Evolutionary conservation across 2,888 invertebrate genomes (phyloP).

Genomic region (Melinopterus prodromus): DNA sequence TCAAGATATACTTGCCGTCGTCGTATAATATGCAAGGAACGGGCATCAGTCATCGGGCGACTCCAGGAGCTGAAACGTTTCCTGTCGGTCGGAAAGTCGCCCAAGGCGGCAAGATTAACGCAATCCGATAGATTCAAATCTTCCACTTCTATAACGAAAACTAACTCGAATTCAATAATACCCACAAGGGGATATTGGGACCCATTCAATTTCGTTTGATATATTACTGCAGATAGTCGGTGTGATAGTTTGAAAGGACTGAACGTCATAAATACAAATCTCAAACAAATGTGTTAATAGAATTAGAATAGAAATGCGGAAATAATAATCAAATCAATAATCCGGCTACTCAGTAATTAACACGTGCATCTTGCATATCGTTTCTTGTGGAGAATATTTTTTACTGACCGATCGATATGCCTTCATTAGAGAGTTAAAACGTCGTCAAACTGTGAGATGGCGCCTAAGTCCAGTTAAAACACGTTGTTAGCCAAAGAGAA

Average conservation of each 20-base stretch:
- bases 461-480: too few species aligned
- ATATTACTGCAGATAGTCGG: background rate
- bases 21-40: background rate
- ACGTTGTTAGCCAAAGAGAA: too few species aligned
- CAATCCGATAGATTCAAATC: background rate
- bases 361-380: too few species aligned
- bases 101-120: background rate
- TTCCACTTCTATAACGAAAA: background rate
- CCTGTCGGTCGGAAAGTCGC: background rate
- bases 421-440: too few species aligned
- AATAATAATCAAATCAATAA: too few species aligned
- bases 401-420: too few species aligned
- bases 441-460: too few species aligned
- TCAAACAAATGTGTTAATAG: background rate
- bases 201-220: background rate
- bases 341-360: too few species aligned
- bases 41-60: background rate
- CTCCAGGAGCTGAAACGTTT: background rate
- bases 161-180: background rate
- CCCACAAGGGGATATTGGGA: background rate
- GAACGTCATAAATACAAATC: background rate
- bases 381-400: too few species aligned
- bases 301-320: too few species aligned
- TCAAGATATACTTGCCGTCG: background rate
- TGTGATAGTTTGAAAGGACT: background rate